These are phyloP conservation scores for Sebastes umbrosus DNA, from an alignment of 2,797 vertebrate genomes.

Conservation along the genomic window DNA sequence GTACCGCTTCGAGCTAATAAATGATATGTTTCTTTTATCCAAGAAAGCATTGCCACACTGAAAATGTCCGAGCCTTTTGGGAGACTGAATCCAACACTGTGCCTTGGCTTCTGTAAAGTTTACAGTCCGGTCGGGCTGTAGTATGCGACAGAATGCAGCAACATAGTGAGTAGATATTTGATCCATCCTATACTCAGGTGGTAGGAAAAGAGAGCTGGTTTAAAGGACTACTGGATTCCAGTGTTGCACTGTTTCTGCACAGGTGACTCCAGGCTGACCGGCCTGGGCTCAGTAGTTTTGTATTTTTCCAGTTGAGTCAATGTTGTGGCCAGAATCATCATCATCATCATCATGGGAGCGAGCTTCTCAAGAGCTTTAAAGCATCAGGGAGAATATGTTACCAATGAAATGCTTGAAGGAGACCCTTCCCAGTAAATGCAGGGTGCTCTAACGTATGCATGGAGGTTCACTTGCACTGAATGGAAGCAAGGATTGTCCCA, in stretches of 20 bases:
- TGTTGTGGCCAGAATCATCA: constrained; percentile 2
- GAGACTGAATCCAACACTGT: constrained; percentile 66
- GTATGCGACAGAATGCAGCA: constrained; percentile 28
- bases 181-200: constrained; percentile 65
- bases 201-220: constrained; percentile 19
- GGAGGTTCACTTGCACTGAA: constrained; percentile 23
- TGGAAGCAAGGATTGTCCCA: constrained; percentile 12
- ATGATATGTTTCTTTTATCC: background rate
- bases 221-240: constrained; percentile 15
- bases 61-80: constrained; percentile 39
- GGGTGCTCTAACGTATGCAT: constrained; percentile 3
- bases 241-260: constrained; percentile 35
- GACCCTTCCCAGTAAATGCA: constrained; percentile 2
- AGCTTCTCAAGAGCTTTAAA: constrained; percentile 31
- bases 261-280: background rate
- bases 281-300: constrained; percentile 18
- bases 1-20: background rate
- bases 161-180: constrained; percentile 20
- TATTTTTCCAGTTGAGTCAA: constrained; percentile 11
- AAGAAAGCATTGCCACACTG: constrained; percentile 9
- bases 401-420: constrained; percentile 20
- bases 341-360: background rate
- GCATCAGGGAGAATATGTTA: constrained; percentile 37
- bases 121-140: constrained; percentile 33
- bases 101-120: constrained; percentile 74